A percentile compares a stretch with the other conserved stretches of the same genome.
phyloP scores from a whole-genome alignment of 2,797 vertebrate genomes.

The Tokudaia muenninki region DNA sequence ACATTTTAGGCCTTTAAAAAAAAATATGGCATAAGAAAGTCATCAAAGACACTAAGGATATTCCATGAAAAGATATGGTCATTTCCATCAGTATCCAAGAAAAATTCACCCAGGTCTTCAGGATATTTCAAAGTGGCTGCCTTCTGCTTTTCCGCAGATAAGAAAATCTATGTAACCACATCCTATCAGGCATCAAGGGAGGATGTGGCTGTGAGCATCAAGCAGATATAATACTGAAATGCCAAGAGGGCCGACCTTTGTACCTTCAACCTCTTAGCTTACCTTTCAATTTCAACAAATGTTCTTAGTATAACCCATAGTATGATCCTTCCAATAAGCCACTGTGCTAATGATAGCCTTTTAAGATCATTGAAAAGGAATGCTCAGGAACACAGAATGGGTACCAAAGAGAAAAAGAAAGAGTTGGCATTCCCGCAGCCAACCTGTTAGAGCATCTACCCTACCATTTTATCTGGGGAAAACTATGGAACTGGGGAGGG shows the following conservation, averaged over 20 bases:
- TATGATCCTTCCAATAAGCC: background rate
- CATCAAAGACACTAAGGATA: background rate
- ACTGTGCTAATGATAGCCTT: background rate
- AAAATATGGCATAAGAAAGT: background rate
- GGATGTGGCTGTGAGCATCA: background rate
- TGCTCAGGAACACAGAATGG: fast-evolving
- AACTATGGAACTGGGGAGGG: background rate
- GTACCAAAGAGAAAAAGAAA: background rate
- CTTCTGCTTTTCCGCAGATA: background rate
- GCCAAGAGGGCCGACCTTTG: background rate
- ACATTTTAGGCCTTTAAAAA: background rate
- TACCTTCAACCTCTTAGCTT: background rate
- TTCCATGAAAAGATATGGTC: background rate
- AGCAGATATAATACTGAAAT: background rate
- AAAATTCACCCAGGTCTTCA: background rate
- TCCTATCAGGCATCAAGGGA: background rate
- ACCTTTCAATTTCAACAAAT: background rate
- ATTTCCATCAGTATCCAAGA: background rate
- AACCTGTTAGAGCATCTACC: background rate
- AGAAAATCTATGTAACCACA: background rate
- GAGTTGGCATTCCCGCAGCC: background rate
- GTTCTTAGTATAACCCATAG: background rate
- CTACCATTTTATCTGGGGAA: background rate
- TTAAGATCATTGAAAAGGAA: background rate
- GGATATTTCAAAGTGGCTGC: background rate